These are phyloP conservation scores for Drosophila testacea DNA, from an alignment of 2,888 invertebrate genomes.

Conservation along the genomic window DNA sequence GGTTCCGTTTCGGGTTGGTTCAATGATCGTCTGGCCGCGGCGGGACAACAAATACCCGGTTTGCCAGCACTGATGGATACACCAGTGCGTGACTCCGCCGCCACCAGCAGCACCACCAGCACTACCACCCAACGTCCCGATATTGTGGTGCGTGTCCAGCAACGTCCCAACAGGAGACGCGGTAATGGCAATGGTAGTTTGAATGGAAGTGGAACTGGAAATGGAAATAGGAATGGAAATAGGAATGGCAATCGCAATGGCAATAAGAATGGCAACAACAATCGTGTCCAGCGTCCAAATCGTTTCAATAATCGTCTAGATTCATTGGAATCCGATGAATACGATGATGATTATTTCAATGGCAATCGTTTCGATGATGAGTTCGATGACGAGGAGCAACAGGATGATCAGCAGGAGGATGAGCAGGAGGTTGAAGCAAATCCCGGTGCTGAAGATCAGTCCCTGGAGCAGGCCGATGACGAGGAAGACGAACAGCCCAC, in stretches of 20 bases:
- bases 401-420: conserved; percentile 51
- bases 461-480: conserved; percentile 46
- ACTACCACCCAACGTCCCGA: conserved; percentile 76
- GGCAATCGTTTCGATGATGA: conserved; percentile 56
- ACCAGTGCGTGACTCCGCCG: conserved; percentile 64
- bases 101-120: conserved; percentile 44
- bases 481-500: conserved; percentile 52
- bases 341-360: conserved; percentile 66
- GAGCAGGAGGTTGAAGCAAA: conserved; percentile 48
- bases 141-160: conserved; percentile 79
- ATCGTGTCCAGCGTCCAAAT: conserved; percentile 64
- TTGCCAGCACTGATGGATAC: conserved; percentile 72
- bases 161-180: conserved; percentile 63
- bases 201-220: conserved; percentile 34
- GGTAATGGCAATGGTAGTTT: conserved; percentile 33
- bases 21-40: conserved; percentile 75
- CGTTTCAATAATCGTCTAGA: conserved; percentile 63
- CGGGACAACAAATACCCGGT: conserved; percentile 68
- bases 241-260: conserved; percentile 41
- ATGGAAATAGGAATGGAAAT: conserved; percentile 47
- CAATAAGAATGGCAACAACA: conserved; percentile 35
- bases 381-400: conserved; percentile 54
- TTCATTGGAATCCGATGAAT: conserved; percentile 65
- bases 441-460: conserved; percentile 44
- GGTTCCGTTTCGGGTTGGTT: conserved; percentile 83